Evolutionary conservation across 92 coral and sea anemone genomes (phyloP), one percentile per base, ranked within the genome.

Genomic region (Palythoa grandiflora): DNA sequence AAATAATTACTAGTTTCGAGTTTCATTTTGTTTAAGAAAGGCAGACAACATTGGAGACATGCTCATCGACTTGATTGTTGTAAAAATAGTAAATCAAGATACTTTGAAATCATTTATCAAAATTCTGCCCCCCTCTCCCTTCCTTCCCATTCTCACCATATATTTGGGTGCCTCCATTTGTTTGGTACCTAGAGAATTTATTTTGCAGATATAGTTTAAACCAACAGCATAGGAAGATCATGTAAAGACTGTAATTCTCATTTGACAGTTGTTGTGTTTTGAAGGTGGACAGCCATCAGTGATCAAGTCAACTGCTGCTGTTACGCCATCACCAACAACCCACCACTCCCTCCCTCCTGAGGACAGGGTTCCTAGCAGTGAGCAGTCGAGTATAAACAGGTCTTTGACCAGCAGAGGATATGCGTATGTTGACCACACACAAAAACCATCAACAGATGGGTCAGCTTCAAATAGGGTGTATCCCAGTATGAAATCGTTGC

Each of bases 381-480:
- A 36, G 63, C 73, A 73, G 61, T 38, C 77, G 50, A 88, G 75
- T 35, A 28, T 51, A 21, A 28, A 28, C 75, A 81, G 37, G 66
- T 6, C 86, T 21, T 6, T 44, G 38, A 15, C 60, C 11, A 44
- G 63, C 10, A 66, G 86, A 16, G 74, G 44, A 5, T 81, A 44
- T 68, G 1, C 86, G 21, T 11, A 53, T 17, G 47, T 68, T 19
- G 89, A 68, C 80, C 60, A 68, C 39, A 72, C 36, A 65, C 83
- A 84, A 91, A 91, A 71, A 77, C 89, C 89, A 21, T 74, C 87
- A 90, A 91, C 80, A 78, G 81, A 74, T 66, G 92, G 94, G 92
- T 83, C 96, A 57, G 93, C 81, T 0, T 36, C 89, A 13, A 35
- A 10, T 54, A 77, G 83, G 21, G 68, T 16, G n/a, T 59, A 52